These are phyloP conservation scores for Sinonovacula constricta DNA, from an alignment of 1,140 invertebrate species.

Conservation along the genomic window DNA sequence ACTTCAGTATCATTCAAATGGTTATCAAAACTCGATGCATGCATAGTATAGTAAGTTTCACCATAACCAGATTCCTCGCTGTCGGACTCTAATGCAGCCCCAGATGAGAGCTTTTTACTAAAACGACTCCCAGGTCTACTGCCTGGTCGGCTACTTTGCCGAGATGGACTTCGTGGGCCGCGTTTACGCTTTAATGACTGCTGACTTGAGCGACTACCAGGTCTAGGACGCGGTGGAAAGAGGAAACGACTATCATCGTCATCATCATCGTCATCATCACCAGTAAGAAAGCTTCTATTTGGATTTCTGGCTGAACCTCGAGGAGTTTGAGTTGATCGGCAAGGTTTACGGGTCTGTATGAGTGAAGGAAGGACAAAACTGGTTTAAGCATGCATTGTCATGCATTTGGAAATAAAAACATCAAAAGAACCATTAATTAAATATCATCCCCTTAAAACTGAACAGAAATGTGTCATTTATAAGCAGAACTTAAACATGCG, in stretches of 20 bases:
- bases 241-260: slow-evolving; percentile 53
- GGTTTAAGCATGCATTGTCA: slow-evolving; percentile 46
- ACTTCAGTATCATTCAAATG: slow-evolving; percentile 67
- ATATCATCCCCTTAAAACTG: no score
- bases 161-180: slow-evolving; percentile 44
- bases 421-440: no score
- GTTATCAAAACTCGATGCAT: slow-evolving; percentile 74
- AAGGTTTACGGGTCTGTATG: slow-evolving; percentile 58
- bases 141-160: slow-evolving; percentile 27
- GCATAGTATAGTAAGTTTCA: slow-evolving; percentile 74
- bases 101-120: slow-evolving; percentile 64
- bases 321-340: slow-evolving; percentile 65
- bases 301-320: slow-evolving; percentile 52
- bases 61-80: slow-evolving; percentile 76
- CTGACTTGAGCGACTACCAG: slow-evolving; percentile 49
- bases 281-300: slow-evolving; percentile 51
- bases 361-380: slow-evolving; percentile 62
- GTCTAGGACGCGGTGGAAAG: slow-evolving; percentile 42
- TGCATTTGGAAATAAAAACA: no score
- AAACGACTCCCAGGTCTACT: slow-evolving; percentile 52
- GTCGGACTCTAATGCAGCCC: slow-evolving; percentile 68
- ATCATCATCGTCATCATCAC: slow-evolving; percentile 59
- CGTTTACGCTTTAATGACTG: slow-evolving; percentile 53
- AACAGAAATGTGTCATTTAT: no score
- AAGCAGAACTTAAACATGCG: no score